Evolutionary conservation across 2,797 vertebrate genomes (phyloP).

Genomic region (Emydoidea blandingii): DNA sequence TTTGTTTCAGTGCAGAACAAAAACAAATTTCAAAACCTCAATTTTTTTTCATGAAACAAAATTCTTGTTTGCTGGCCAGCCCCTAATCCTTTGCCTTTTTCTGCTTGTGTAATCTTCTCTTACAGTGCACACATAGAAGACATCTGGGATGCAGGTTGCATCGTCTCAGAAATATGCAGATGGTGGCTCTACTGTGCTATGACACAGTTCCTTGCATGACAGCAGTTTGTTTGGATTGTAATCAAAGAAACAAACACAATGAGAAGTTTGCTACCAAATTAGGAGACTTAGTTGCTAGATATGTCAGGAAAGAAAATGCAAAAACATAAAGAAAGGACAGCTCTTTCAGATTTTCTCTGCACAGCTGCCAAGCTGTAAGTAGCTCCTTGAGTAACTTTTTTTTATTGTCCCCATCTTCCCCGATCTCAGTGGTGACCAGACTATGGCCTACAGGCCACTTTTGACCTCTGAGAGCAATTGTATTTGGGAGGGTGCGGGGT

Average conservation of each 20-base stretch:
- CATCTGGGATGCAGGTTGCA: not conserved
- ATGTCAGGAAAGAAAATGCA: slow-evolving; percentile 13
- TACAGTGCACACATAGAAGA: not conserved
- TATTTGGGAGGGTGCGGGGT: not conserved
- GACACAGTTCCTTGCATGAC: slow-evolving; percentile 12
- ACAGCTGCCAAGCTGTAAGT: not conserved
- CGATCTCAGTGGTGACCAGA: not conserved
- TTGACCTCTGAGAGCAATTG: not conserved
- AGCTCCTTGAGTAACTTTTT: not conserved
- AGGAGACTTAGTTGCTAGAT: slow-evolving; percentile 23
- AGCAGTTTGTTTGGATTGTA: slow-evolving; percentile 1
- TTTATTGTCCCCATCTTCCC: not conserved
- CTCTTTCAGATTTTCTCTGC: slow-evolving; percentile 12
- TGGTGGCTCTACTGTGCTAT: not conserved
- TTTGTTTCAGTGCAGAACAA: not conserved
- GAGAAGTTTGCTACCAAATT: slow-evolving; percentile 67
- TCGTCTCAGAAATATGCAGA: not conserved
- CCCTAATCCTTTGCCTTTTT: not conserved
- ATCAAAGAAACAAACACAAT: slow-evolving; percentile 20
- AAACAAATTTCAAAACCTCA: not conserved
- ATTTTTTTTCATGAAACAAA: not conserved
- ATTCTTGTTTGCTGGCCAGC: not conserved
- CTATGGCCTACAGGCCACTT: not conserved
- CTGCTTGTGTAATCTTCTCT: not conserved
- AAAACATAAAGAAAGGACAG: slow-evolving; percentile 45